Percentiles rank a stretch among this genome's conserved stretches.
phyloP scores from a whole-genome alignment of 2,113 vertebrate genomes.

The Caloenas nicobarica region DNA sequence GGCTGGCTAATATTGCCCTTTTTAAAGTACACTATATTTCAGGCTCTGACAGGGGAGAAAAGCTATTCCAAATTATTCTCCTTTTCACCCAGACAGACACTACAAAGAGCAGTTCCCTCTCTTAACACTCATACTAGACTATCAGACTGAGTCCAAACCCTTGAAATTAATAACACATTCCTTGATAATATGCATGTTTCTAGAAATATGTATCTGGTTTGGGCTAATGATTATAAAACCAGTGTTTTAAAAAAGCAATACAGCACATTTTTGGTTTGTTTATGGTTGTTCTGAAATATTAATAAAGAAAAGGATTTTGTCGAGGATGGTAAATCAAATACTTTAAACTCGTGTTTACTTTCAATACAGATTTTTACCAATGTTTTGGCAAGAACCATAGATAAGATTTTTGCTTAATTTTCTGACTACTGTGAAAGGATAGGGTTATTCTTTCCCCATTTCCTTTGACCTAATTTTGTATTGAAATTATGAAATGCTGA shows the following conservation, averaged over 20 bases:
- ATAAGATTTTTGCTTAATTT: constrained; percentile 10
- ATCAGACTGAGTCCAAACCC: not conserved
- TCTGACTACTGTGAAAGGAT: not conserved
- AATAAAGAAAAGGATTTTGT: not conserved
- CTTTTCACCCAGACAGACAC: constrained; percentile 13
- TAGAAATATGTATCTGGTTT: not conserved
- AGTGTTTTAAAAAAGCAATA: not conserved
- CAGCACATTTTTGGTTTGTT: not conserved
- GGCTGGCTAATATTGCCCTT: constrained; percentile 60
- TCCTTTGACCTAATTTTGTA: constrained; percentile 43
- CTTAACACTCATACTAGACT: not conserved
- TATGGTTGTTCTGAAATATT: not conserved
- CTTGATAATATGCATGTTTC: not conserved
- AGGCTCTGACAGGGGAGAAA: not conserved
- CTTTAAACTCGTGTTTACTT: not conserved
- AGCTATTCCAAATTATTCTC: constrained; percentile 2
- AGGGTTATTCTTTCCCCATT: not conserved
- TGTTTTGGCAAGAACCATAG: not conserved
- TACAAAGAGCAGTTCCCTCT: constrained; percentile 1
- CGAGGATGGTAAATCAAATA: not conserved
- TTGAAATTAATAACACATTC: not conserved
- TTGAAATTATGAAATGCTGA: constrained; percentile 51
- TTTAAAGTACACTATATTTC: constrained; percentile 62
- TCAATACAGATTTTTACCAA: not conserved
- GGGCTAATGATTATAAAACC: not conserved